These are phyloP conservation scores for Gryllus longicercus DNA, from an alignment of 2,888 invertebrate genomes.

Conservation along the genomic window DNA sequence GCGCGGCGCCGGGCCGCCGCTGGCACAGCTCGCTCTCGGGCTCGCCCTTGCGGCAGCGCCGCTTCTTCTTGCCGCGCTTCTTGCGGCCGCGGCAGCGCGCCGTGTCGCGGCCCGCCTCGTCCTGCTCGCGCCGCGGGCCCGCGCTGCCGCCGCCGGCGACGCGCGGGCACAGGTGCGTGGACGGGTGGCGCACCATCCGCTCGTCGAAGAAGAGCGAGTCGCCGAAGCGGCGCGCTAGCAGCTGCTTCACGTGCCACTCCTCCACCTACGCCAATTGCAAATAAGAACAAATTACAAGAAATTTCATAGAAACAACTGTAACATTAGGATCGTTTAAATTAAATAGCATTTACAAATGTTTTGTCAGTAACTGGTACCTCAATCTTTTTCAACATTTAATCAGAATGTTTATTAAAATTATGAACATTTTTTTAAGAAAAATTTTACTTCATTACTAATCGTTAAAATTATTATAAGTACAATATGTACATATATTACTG, in stretches of 20 bases:
- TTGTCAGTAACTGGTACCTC: no score
- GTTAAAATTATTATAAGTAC: no score
- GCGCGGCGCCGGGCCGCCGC: constrained; percentile 44
- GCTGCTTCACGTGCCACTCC: constrained; percentile 43
- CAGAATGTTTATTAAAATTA: no score
- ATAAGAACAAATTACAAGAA: no score
- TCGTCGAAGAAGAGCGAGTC: not conserved
- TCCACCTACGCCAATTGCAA: constrained; percentile 44
- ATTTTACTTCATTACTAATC: no score
- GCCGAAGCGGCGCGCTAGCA: constrained; percentile 27
- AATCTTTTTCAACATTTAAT: no score
- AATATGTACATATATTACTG: no score
- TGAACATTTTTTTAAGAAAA: no score
- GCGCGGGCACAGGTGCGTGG: not conserved
- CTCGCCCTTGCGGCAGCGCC: constrained; percentile 43
- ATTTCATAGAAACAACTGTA: no score
- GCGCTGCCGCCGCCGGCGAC: not conserved
- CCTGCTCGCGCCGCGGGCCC: constrained; percentile 26
- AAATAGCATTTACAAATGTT: no score
- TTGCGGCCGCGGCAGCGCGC: constrained; percentile 52
- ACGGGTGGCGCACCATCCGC: not conserved
- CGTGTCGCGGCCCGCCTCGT: constrained; percentile 45
- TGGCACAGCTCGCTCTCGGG: constrained; percentile 50
- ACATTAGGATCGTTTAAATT: no score
- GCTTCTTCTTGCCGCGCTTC: constrained; percentile 48